A percentile compares a stretch with the other conserved stretches of the same genome.
phyloP scores from a whole-genome alignment of 2,797 vertebrate species.

The Rhinogobio ventralis region DNA sequence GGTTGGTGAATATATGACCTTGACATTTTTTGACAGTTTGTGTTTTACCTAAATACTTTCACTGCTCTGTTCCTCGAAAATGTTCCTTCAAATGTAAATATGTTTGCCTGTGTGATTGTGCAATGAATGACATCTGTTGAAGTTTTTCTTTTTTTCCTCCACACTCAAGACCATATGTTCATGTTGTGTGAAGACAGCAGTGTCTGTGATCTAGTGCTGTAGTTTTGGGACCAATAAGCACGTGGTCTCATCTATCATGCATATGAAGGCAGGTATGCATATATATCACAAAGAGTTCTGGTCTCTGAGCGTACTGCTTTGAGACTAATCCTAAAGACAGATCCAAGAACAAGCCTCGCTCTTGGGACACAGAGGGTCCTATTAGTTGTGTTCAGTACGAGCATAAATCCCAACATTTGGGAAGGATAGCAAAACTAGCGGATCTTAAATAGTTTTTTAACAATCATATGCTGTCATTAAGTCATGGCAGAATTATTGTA shows the following conservation, averaged over 20 bases:
- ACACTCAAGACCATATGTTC: slow-evolving; percentile 37
- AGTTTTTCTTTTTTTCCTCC: slow-evolving; percentile 7
- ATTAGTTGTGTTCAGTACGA: slow-evolving; percentile 31
- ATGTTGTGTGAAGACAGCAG: not conserved
- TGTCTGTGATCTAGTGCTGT: slow-evolving; percentile 18
- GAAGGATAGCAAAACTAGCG: slow-evolving; percentile 12
- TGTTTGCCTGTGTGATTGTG: slow-evolving; percentile 31
- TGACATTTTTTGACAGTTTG: not conserved
- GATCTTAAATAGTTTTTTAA: slow-evolving; percentile 27
- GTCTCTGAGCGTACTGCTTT: not conserved
- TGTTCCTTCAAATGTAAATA: slow-evolving; percentile 15
- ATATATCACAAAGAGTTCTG: slow-evolving; percentile 36
- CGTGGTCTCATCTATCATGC: slow-evolving; percentile 20
- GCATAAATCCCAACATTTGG: slow-evolving; percentile 38
- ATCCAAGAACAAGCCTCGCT: slow-evolving; percentile 34
- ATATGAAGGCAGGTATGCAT: slow-evolving; percentile 38
- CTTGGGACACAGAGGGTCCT: not conserved
- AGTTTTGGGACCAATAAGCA: slow-evolving; percentile 31
- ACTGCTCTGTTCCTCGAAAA: not conserved
- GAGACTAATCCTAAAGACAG: slow-evolving; percentile 8
- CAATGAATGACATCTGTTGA: not conserved
- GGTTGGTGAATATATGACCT: not conserved
- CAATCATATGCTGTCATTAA: slow-evolving; percentile 2
- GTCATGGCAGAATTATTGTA: not conserved
- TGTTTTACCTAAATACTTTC: not conserved